These are phyloP conservation scores for Trachelipus rathkii DNA, from an alignment of 1,140 invertebrate species.

Conservation along the genomic window DNA sequence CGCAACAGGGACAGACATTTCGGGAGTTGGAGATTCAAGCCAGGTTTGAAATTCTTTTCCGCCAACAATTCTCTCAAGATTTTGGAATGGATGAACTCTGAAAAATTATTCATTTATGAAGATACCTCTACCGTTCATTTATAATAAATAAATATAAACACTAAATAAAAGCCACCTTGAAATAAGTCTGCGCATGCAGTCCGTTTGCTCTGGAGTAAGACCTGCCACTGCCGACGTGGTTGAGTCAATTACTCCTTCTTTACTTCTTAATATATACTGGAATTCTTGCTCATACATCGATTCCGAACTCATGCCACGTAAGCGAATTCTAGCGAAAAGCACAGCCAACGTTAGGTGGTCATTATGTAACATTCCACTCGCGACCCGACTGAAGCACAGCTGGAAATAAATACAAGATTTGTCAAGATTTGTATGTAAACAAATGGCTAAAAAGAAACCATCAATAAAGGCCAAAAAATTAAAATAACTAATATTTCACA, in stretches of 20 bases:
- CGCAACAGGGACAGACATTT: conserved; percentile 81
- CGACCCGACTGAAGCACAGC: conserved; percentile 89
- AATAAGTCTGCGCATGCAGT: conserved; percentile 66
- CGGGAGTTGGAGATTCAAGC: conserved; percentile 84
- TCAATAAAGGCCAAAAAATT: no score
- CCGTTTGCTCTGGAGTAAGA: conserved; percentile 76
- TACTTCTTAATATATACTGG: conserved; percentile 86
- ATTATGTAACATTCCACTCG: conserved; percentile 93
- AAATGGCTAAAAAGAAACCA: no score
- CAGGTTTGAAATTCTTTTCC: conserved; percentile 77
- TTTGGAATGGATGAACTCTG: conserved; percentile 62
- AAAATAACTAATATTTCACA: no score
- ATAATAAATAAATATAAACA: no score
- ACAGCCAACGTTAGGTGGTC: conserved; percentile 92
- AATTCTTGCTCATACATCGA: conserved; percentile 80
- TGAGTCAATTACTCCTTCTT: conserved; percentile 70
- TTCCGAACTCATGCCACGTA: conserved; percentile 77
- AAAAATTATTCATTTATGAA: no score
- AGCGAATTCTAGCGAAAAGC: conserved; percentile 85
- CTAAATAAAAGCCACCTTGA: conserved; percentile 51
- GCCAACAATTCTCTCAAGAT: conserved; percentile 65
- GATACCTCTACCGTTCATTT: no score
- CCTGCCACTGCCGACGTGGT: conserved; percentile 52
- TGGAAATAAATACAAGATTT: conserved; percentile 49
- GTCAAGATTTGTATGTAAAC: no score